Evolutionary conservation across 2,797 vertebrate species (phyloP), one percentile per base, ranked within the genome.

Genomic region (Cryptoprocta ferox): DNA sequence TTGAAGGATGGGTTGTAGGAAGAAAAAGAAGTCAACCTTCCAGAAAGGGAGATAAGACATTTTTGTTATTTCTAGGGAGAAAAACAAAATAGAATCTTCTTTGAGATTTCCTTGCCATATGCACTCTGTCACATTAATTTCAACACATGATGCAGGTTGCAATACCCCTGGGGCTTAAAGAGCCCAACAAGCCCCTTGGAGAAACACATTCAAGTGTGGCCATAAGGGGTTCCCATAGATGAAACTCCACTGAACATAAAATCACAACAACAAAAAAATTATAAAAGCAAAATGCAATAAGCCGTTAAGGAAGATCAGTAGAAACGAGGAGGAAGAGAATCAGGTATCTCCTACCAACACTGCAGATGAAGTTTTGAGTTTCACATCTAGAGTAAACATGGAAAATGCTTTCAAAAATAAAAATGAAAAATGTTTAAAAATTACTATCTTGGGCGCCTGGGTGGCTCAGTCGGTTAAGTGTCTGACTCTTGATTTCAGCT

Each of bases 291-390:
- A 75, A 35, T 30, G 13, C 56, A 65, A 37, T 75, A 78, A 75
- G 37, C 15, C 14, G 30, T 45, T 21, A n/a, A 42, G 35, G 19
- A 78, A 1, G 82, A 71, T 24, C n/a, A 48, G 10, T 39, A 75
- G 35, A 78, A 70, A 78, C 30, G 61, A 71, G 45, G 71, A 83
- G 59, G 30, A 65, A 89, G 2, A 87, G n/a, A 93, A 42, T 71
- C 37, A 56, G 8, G 86, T 59, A 59, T 59, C 21, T 19, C 56
- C 56, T 59, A 59, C 56, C 56, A 59, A 24, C 56, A 91, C 21
- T 50, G 39, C 37, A 35, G 61, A 45, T 48, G 32, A 78, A 37
- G 63, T 65, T 78, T 56, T 79, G 35, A 59, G 16, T n/a, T 53
- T 53, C 35, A 87, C 70, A 56, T 19, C 1, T 28, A 48, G 56